A percentile compares a stretch with the other conserved stretches of the same genome.
These are phyloP conservation scores for Cheilinus undulatus DNA, from an alignment of 2,113 vertebrate species.

Conservation along the genomic window DNA sequence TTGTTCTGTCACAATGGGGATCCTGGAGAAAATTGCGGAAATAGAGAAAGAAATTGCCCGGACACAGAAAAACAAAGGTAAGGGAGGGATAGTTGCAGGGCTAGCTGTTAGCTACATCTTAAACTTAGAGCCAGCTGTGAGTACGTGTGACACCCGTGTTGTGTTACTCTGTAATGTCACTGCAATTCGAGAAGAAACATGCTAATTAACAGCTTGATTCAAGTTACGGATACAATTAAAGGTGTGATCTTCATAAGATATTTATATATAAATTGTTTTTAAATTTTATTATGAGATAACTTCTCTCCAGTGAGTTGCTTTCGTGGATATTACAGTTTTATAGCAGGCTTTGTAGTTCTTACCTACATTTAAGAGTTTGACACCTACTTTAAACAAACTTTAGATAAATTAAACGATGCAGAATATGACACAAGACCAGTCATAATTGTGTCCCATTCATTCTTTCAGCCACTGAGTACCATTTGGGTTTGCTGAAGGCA, in stretches of 20 bases:
- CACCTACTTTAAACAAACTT: too few relatives aligned
- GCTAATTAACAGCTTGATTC: background rate
- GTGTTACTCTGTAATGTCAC: background rate
- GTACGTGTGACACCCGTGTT: constrained; percentile 16
- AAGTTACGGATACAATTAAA: background rate
- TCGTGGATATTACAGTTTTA: background rate
- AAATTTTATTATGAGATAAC: background rate
- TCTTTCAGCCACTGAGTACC: constrained; percentile 94
- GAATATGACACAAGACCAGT: background rate
- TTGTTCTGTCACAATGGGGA: constrained; percentile 86
- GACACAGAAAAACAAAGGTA: constrained; percentile 98
- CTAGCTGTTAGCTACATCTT: constrained; percentile 33
- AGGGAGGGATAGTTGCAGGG: background rate
- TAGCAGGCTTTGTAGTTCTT: too few relatives aligned
- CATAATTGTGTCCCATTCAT: background rate
- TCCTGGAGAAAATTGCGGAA: constrained; percentile 95
- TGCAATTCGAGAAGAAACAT: background rate
- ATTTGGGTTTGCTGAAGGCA: constrained; percentile 96
- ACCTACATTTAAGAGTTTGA: background rate
- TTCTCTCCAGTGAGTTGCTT: background rate
- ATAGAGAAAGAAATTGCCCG: constrained; percentile 96
- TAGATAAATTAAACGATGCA: too few relatives aligned
- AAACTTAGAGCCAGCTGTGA: background rate
- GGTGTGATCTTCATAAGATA: too few relatives aligned
- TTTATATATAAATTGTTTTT: background rate